phyloP scores from a whole-genome alignment of 2,797 vertebrate genomes.

The Amblyopsis hoosieri region DNA sequence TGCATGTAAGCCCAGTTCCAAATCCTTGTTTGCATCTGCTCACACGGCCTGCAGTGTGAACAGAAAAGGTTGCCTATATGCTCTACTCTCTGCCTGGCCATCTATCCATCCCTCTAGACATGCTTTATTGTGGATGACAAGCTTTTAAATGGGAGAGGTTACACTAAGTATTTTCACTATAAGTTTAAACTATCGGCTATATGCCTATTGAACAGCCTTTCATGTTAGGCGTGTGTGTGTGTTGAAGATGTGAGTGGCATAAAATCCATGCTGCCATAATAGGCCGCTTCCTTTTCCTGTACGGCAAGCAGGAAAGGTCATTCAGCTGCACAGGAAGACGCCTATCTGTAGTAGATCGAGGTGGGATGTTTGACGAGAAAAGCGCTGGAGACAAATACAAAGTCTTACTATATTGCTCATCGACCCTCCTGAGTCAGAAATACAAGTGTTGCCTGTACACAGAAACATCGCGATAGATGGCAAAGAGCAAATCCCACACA shows the following conservation, averaged over 20 bases:
- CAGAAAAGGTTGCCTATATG: constrained; percentile 12
- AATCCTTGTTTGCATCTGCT: constrained; percentile 53
- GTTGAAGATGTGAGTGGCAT: not conserved
- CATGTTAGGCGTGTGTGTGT: constrained; percentile 9
- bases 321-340: constrained; percentile 68
- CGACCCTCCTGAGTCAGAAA: no score
- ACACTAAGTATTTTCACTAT: no score
- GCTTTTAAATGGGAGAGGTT: constrained; percentile 19
- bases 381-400: not conserved
- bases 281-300: constrained; percentile 81
- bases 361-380: constrained; percentile 34
- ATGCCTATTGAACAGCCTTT: not conserved
- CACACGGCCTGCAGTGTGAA: constrained; percentile 42
- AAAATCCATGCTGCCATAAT: constrained; percentile 48
- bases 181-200: no score
- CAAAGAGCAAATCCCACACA: no score
- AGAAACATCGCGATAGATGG: no score
- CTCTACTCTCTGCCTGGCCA: constrained; percentile 10
- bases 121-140: constrained; percentile 14
- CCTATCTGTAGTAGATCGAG: constrained; percentile 44
- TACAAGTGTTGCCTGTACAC: no score
- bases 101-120: constrained; percentile 4
- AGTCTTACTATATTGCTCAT: not conserved
- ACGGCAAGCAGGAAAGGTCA: constrained; percentile 65
- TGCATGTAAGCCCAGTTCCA: constrained; percentile 51